A percentile compares a stretch with the other conserved stretches of the same genome.
phyloP scores from a whole-genome alignment of 2,888 invertebrate genomes.

The Copidosoma aretas region DNA sequence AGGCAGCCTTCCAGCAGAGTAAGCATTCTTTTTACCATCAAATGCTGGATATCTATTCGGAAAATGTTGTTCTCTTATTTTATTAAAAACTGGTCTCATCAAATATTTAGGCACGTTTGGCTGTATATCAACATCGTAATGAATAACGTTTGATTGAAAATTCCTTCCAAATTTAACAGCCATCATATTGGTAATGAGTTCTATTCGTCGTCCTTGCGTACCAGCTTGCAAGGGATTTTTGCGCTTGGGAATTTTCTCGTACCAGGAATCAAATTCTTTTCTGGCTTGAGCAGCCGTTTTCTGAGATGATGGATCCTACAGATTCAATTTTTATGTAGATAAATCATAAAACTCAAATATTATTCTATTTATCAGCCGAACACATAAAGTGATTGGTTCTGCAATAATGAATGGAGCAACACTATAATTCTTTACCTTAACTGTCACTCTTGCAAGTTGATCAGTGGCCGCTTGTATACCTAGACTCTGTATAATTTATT shows the following conservation, averaged over 20 bases:
- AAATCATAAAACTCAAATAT: too few relatives aligned
- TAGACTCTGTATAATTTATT: too few relatives aligned
- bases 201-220: slow-evolving; percentile 61
- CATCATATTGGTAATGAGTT: slow-evolving; percentile 72
- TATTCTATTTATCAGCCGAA: too few relatives aligned
- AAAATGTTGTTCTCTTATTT: slow-evolving; percentile 57
- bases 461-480: too few relatives aligned
- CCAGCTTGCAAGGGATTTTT: slow-evolving; percentile 49
- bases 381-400: too few relatives aligned
- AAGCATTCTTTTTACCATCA: slow-evolving; percentile 77
- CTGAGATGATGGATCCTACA: too few relatives aligned
- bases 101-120: slow-evolving; percentile 76
- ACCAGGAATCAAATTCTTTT: not conserved
- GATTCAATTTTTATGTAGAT: too few relatives aligned
- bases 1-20: slow-evolving; percentile 64
- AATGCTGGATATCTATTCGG: slow-evolving; percentile 69
- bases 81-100: slow-evolving; percentile 64
- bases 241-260: not conserved
- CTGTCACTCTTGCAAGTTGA: not conserved
- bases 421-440: too few relatives aligned
- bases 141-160: slow-evolving; percentile 68
- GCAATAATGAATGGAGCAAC: too few relatives aligned
- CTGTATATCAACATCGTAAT: slow-evolving; percentile 81
- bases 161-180: slow-evolving; percentile 64
- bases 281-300: not conserved